These are phyloP conservation scores for Melanogrammus aeglefinus DNA, from an alignment of 2,797 vertebrate species.

Conservation along the genomic window DNA sequence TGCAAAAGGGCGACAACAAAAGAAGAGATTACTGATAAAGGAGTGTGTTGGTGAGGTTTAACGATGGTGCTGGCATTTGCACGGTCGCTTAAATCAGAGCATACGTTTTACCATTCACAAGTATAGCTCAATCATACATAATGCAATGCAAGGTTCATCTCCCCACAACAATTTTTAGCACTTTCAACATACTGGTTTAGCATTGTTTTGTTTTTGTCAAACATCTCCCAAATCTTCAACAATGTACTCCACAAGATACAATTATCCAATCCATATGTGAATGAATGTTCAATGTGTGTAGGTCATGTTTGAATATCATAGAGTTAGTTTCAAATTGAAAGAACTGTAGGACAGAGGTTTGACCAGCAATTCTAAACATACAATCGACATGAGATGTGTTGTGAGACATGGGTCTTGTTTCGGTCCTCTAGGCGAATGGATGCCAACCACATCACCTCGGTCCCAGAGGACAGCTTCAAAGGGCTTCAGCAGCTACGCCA, in stretches of 20 bases:
- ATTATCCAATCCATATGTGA: not conserved
- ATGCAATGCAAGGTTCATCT: not conserved
- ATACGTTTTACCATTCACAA: not conserved
- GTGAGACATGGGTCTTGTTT: not conserved
- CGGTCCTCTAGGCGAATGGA: constrained; percentile 81
- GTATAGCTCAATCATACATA: not conserved
- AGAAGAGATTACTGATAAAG: constrained; percentile 37
- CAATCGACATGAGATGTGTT: too few species aligned
- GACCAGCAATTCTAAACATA: too few species aligned
- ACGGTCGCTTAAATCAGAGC: not conserved
- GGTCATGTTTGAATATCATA: not conserved
- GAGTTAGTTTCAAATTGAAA: not conserved
- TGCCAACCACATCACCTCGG: constrained; percentile 91
- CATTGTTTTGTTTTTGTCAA: not conserved
- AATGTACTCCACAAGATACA: not conserved
- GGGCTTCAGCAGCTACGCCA: constrained; percentile 91
- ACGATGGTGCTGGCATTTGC: not conserved
- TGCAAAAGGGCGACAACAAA: constrained; percentile 48
- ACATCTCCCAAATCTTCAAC: not conserved
- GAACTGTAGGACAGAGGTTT: too few species aligned
- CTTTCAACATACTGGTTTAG: not conserved
- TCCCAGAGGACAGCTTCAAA: constrained; percentile 93
- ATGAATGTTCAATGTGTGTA: not conserved
- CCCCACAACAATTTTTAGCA: not conserved
- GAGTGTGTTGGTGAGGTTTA: not conserved